Evolutionary conservation across 2,888 invertebrate species (phyloP).

Genomic region (Trissolcus brochymenae): DNA sequence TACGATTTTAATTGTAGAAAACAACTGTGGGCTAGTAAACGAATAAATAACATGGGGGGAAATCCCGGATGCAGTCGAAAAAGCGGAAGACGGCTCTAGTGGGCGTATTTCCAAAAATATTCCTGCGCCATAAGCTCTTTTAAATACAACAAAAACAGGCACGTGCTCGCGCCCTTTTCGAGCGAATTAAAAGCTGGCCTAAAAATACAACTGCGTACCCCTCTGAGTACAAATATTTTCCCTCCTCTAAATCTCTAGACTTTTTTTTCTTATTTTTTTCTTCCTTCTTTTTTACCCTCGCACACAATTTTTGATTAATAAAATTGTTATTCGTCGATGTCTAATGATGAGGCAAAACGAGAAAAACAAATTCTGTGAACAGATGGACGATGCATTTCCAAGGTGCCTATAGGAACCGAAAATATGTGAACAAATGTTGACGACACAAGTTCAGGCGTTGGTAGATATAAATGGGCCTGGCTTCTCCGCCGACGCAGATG

Average conservation of each 20-base stretch:
- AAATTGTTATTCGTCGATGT: too few species aligned
- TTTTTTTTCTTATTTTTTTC: neutral
- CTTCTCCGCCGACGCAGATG: constrained; percentile 41
- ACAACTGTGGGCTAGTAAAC: constrained; percentile 1
- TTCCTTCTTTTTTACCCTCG: too few species aligned
- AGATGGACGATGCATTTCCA: too few species aligned
- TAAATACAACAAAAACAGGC: constrained; percentile 13
- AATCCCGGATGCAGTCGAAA: constrained; percentile 13
- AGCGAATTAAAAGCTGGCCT: constrained; percentile 2
- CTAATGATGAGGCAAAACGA: too few species aligned
- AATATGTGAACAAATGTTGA: too few species aligned
- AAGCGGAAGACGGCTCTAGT: constrained; percentile 17
- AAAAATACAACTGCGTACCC: constrained; percentile 5
- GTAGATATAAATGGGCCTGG: constrained; percentile 27
- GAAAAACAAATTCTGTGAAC: too few species aligned
- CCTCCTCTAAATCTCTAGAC: neutral
- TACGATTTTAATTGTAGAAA: neutral
- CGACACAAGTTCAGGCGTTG: too few species aligned
- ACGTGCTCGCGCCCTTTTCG: constrained; percentile 3
- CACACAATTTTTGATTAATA: too few species aligned
- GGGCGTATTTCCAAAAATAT: constrained; percentile 30
- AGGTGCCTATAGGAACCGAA: too few species aligned
- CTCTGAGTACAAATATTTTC: neutral
- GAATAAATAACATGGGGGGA: constrained; percentile 11
- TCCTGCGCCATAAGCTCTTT: constrained; percentile 4